phyloP scores from a whole-genome alignment of 2,797 vertebrate species.

The Remorina albescens region DNA sequence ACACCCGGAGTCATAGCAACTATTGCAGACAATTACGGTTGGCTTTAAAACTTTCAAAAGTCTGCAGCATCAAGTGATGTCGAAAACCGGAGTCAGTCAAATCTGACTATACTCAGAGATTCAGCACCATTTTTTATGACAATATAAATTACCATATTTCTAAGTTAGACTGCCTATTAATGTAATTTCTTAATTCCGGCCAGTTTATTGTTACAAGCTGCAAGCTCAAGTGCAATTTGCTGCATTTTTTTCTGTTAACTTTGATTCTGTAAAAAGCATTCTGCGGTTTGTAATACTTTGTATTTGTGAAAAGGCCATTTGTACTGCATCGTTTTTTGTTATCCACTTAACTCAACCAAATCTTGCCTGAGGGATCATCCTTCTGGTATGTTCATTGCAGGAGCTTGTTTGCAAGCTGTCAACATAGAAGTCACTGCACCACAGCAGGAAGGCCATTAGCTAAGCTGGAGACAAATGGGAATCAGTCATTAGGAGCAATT shows the following conservation, averaged over 20 bases:
- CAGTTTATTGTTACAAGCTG: no score
- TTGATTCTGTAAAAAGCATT: no score
- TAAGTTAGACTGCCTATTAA: not conserved
- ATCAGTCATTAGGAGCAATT: constrained; percentile 48
- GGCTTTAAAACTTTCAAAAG: not conserved
- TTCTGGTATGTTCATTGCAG: not conserved
- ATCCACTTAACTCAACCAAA: not conserved
- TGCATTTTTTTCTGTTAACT: no score
- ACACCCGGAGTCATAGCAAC: not conserved
- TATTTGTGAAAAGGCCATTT: not conserved
- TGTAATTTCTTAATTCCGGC: not conserved
- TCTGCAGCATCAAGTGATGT: not conserved
- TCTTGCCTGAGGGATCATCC: not conserved
- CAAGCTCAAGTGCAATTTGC: not conserved
- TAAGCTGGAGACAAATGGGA: constrained; percentile 40
- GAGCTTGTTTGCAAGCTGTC: not conserved
- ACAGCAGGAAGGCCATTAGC: not conserved
- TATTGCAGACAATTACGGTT: not conserved
- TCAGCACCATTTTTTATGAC: not conserved
- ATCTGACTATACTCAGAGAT: no score
- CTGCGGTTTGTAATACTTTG: not conserved
- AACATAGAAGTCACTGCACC: not conserved
- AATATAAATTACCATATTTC: no score
- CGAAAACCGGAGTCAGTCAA: no score
- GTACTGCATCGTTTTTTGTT: not conserved